Base-by-base conservation (phyloP, 2,797 vertebrate species). In the Discoglossus pictus region DNA sequence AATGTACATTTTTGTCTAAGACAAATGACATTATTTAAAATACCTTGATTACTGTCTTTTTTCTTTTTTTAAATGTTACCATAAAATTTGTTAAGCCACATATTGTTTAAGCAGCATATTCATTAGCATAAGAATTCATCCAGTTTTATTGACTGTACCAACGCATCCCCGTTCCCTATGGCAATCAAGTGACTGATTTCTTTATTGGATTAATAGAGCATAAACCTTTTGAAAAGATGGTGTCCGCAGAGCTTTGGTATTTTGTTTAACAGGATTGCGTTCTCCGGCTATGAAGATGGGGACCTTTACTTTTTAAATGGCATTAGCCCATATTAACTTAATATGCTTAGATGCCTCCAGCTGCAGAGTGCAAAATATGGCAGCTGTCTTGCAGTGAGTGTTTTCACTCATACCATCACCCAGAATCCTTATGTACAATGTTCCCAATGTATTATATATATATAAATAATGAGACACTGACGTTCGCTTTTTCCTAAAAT, bases 181-280 rank as follows among this genome's bases (percentile, higher is more conserved):
- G 67, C 58, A 62, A 55, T 55, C 43, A 62, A 48, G 44, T 62
- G 67, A 34, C 59, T 40, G 52, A 43, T 51, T 69, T 62, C 50
- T 61, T 51, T 69, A 25, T 69, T 25, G 58, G 50, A 62, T 69
- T 69, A 62, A 69, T 69, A 69, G 67, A 62, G 67, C 67, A 56
- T 62, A 62, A 69, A 69, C 40, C 58, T 55, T 68, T 62, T 55
- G 18, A 55, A 62, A 48, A 62, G 27, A 44, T 61, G 66, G 58
- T 69, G 66, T 69, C 58, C 34, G 20, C 20, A 25, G 58, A 69
- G 66, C 66, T 39, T 61, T 69, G 58, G 50, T 61, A 69, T 69
- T 69, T 69, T 61, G 58, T 61, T 61, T 61, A 61, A 69, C 58
- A 31, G 48, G 39, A 61, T 61, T 61, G 42, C 21, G 31, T 69